Evolutionary conservation across 2,797 vertebrate genomes (phyloP), one percentile per base, ranked within the genome.

Genomic region (Erithacus rubecula): DNA sequence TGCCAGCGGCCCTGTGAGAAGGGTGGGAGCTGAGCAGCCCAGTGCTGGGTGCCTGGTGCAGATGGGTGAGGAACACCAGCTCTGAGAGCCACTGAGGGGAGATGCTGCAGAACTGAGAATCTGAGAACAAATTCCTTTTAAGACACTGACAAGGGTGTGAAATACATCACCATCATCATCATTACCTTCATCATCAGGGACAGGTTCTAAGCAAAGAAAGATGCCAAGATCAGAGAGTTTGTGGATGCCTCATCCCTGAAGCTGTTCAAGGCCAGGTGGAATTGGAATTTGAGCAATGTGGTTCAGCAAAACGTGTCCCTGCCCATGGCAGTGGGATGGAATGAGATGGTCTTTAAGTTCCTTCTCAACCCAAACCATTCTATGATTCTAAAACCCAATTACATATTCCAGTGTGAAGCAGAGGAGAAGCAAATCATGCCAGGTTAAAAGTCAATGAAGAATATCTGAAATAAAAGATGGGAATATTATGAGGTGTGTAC

Each of bases 21-120:
- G 36, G 44, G 2, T 56, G 34, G 44, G 30, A 67, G 30, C 20
- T 41, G 52, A 75, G 37, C 24, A 60, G n/a, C 36, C 20, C 32
- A 7, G 15, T 10, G 75, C 12, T 86, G 6, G 17, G 70, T 56
- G 43, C 29, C 20, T 30, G 20, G 4, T 29, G 27, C 65, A 88
- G 32, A 18, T 27, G 43, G 32, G 9, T 55, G 67, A 83, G 7
- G 39, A 70, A 34, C 36, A 51, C 32, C 49, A 78, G 24, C 67
- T 55, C 22, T 36, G 21, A 53, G 78, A 58, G 9, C 6, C 32
- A 52, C 0, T 0, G 1, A 26, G 39, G 36, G 37, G 64, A 79
- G 20, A 10, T 55, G 27, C 12, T 93, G 18, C 27, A 62, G 29
- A 74, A 11, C 11, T 41, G 51, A 41, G 36, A 46, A 46, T 46